Conservation (phyloP, 2,888 invertebrate species). For the Gryllus longicercus region DNA sequence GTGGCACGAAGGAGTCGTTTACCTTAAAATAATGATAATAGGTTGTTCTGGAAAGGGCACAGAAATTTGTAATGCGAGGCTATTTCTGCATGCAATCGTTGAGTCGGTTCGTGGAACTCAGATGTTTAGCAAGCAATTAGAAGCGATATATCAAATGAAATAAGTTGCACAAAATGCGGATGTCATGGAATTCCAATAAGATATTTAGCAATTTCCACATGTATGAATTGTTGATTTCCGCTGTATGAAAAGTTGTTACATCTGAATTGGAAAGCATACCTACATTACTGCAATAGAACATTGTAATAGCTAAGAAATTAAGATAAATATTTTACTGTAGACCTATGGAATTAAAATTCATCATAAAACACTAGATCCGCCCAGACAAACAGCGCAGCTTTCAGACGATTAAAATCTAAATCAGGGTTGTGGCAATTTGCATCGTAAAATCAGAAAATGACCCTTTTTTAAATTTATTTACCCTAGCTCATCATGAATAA, state of each 20-base stretch:
- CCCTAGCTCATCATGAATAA: conserved; percentile 9
- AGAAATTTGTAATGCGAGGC: background rate
- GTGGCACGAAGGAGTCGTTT: conserved; percentile 17
- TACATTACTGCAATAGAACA: background rate
- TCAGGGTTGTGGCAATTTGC: conserved; percentile 17
- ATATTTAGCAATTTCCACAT: background rate
- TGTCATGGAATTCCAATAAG: background rate
- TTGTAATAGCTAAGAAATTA: background rate
- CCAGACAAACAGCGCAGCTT: background rate
- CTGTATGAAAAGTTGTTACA: background rate
- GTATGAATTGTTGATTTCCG: background rate
- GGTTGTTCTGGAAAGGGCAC: background rate
- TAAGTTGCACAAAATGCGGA: background rate
- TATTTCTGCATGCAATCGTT: background rate
- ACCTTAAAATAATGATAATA: background rate
- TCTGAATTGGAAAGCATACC: no score
- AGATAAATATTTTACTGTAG: background rate
- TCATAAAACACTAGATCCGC: conserved; percentile 1
- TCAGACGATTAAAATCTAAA: conserved; percentile 1
- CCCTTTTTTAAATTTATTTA: conserved; percentile 17
- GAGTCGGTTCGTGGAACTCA: background rate
- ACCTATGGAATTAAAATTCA: background rate
- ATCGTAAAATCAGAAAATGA: conserved; percentile 10
- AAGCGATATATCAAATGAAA: background rate
- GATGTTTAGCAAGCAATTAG: background rate